phyloP scores from a whole-genome alignment of 2,888 invertebrate species.

The Protonemura montana region DNA sequence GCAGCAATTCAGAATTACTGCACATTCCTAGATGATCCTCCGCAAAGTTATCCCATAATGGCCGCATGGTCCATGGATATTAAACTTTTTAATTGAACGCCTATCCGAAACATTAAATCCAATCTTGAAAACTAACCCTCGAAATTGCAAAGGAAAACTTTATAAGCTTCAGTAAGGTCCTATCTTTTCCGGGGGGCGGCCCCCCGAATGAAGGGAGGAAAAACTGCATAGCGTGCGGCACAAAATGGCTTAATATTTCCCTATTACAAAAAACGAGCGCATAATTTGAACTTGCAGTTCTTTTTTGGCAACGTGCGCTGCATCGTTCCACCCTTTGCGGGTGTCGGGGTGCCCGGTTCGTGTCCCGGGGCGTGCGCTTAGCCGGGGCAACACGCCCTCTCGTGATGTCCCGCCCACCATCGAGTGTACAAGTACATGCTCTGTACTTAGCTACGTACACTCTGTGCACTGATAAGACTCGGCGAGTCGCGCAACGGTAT shows the following conservation, averaged over 20 bases:
- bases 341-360: constrained; percentile 13
- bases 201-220: too few relatives aligned
- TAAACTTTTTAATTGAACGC: constrained; percentile 12
- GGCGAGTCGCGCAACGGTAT: too few relatives aligned
- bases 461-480: not conserved
- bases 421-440: too few relatives aligned
- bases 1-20: not conserved
- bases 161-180: not conserved
- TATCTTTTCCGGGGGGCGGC: not conserved
- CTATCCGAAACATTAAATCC: constrained; percentile 12
- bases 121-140: constrained; percentile 12
- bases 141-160: constrained; percentile 12
- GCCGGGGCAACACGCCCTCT: not conserved
- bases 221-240: not conserved
- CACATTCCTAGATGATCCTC: not conserved
- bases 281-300: not conserved
- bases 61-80: constrained; percentile 2
- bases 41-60: not conserved
- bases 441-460: too few relatives aligned
- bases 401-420: constrained; percentile 1
- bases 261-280: not conserved
- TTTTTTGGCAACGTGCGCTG: not conserved
- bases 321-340: constrained; percentile 2
- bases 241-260: not conserved
- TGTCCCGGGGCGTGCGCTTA: constrained; percentile 19